A percentile compares a stretch with the other conserved stretches of the same genome.
Conservation (phyloP, 37 sponge, comb jelly and placozoan genomes). For the Hexactinellida sp. region DNA sequence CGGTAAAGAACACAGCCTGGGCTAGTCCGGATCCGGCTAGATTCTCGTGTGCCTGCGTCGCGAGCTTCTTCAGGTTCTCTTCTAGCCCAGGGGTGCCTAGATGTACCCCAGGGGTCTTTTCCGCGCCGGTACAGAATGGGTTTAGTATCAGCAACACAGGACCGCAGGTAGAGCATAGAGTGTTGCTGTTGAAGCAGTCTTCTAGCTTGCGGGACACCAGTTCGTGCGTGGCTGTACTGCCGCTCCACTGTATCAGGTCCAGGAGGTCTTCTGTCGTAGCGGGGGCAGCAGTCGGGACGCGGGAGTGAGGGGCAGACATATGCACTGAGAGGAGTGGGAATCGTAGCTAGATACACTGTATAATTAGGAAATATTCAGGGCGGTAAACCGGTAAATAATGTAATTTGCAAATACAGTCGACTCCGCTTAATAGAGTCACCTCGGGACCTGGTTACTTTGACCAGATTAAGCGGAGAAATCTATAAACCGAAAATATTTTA, state of each 20-base stretch:
- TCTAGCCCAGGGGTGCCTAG: background rate
- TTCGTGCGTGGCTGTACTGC: background rate
- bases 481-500: too few relatives aligned
- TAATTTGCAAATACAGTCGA: too few relatives aligned
- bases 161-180: background rate
- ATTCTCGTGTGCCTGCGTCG: background rate
- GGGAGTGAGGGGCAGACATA: constrained; percentile 8
- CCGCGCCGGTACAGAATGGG: background rate
- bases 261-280: background rate
- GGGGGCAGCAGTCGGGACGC: background rate
- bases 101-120: background rate
- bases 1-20: background rate
- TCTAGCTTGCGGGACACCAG: constrained; percentile 8
- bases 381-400: too few relatives aligned
- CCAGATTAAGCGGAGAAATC: too few relatives aligned
- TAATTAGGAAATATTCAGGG: too few relatives aligned
- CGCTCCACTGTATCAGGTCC: constrained; percentile 3
- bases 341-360: too few relatives aligned
- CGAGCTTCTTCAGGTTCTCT: background rate
- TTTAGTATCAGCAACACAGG: background rate
- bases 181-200: background rate
- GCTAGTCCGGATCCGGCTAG: background rate
- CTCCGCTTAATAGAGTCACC: too few relatives aligned
- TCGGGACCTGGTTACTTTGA: too few relatives aligned
- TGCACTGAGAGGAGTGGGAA: too few relatives aligned